Evolutionary conservation across 2,888 invertebrate genomes (phyloP).

Genomic region (Agrochola macilenta): DNA sequence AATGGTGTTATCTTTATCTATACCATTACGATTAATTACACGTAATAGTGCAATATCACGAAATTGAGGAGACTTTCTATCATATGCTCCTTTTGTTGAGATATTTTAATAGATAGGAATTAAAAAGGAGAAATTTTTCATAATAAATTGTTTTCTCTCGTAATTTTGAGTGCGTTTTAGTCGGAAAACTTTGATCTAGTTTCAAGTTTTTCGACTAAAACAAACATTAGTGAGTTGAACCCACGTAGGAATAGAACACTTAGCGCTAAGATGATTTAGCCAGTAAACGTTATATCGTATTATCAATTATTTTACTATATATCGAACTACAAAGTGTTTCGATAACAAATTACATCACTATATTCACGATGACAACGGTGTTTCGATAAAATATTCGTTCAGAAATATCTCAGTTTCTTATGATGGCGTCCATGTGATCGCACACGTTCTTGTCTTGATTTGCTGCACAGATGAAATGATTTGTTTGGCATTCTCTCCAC

Average conservation of each 20-base stretch:
- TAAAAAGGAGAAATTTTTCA: background rate
- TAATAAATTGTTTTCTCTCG: background rate
- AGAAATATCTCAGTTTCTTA: slow-evolving; percentile 29
- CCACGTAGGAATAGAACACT: background rate
- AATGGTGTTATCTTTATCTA: background rate
- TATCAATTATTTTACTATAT: background rate
- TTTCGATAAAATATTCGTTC: slow-evolving; percentile 62
- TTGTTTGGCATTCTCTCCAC: background rate
- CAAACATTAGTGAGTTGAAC: background rate
- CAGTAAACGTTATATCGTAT: background rate
- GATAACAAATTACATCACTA: slow-evolving; percentile 46
- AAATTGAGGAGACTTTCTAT: background rate
- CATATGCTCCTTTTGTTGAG: background rate
- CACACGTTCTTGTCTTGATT: background rate
- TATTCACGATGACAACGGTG: slow-evolving; percentile 60
- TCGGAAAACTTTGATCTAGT: too few relatives aligned
- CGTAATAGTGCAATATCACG: background rate
- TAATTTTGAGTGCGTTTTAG: background rate
- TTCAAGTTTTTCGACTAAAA: background rate
- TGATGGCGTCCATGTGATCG: background rate
- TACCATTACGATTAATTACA: background rate
- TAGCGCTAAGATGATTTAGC: too few relatives aligned
- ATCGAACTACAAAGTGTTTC: background rate
- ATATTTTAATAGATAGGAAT: background rate
- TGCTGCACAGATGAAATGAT: background rate